Conservation (phyloP, 2,888 invertebrate genomes). For the Polia nebulosa region DNA sequence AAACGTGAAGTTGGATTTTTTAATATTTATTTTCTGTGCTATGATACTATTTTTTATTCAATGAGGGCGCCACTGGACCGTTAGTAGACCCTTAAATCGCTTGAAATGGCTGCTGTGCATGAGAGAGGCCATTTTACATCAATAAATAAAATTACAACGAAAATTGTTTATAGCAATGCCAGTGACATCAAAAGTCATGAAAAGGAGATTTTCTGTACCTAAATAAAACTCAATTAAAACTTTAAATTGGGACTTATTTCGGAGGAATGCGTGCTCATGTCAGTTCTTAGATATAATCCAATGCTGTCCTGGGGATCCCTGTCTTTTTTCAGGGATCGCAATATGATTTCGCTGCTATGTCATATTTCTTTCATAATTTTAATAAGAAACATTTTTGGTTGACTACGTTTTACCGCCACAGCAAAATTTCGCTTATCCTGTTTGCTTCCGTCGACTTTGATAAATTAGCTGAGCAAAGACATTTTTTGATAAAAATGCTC, state of each 20-base stretch:
- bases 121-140: too few relatives aligned
- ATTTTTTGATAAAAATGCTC: constrained; percentile 27
- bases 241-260: not conserved
- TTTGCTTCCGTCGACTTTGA: constrained; percentile 40
- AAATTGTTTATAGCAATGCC: not conserved
- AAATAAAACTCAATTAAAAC: constrained; percentile 5
- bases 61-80: too few relatives aligned
- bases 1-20: too few relatives aligned
- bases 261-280: not conserved
- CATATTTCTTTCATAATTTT: constrained; percentile 20
- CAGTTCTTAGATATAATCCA: not conserved
- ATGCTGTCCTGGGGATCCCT: not conserved
- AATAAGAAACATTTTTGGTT: constrained; percentile 27
- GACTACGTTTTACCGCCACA: constrained; percentile 6
- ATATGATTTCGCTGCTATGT: constrained; percentile 14
- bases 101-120: not conserved
- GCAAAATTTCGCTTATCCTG: constrained; percentile 22
- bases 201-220: not conserved
- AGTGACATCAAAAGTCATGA: not conserved
- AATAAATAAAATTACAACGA: not conserved
- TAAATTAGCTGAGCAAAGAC: constrained; percentile 39
- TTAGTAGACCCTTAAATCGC: too few relatives aligned
- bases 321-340: not conserved
- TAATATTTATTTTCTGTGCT: too few relatives aligned
- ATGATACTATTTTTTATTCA: too few relatives aligned